Percentiles rank a stretch among this genome's conserved stretches.
Evolutionary conservation across 2,113 vertebrate species (phyloP).

Genomic region (Talpa occidentalis): DNA sequence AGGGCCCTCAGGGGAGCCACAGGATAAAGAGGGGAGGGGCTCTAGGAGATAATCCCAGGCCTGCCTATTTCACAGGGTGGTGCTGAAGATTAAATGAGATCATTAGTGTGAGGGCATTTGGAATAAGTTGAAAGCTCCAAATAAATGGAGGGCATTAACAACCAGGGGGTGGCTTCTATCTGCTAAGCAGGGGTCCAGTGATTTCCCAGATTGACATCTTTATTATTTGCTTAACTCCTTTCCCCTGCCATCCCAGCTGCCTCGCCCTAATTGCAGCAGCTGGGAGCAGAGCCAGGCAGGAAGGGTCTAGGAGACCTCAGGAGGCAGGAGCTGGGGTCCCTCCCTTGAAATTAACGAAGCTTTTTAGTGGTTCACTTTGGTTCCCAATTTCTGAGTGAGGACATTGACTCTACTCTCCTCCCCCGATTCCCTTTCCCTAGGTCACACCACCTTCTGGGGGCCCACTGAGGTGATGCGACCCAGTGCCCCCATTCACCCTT

Average conservation of each 20-base stretch:
- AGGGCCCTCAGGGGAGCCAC: background rate
- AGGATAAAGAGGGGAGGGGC: background rate
- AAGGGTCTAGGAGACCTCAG: background rate
- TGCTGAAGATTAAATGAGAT: slow-evolving; percentile 54
- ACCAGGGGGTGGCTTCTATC: slow-evolving; percentile 42
- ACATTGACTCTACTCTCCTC: background rate
- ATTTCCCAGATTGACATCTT: slow-evolving; percentile 39
- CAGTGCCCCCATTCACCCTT: slow-evolving; percentile 73
- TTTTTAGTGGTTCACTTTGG: background rate
- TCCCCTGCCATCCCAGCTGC: background rate
- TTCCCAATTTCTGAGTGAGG: background rate
- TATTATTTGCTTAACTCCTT: slow-evolving; percentile 36
- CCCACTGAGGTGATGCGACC: slow-evolving; percentile 29
- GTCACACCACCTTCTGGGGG: background rate
- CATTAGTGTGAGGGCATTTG: slow-evolving; percentile 33
- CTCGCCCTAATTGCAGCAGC: background rate
- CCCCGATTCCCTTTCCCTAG: background rate
- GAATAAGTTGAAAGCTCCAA: slow-evolving; percentile 49
- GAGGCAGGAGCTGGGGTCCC: background rate
- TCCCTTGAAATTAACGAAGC: background rate
- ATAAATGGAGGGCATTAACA: slow-evolving; percentile 32
- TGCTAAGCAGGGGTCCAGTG: slow-evolving; percentile 19
- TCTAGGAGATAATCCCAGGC: background rate
- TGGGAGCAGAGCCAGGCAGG: background rate
- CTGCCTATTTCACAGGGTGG: slow-evolving; percentile 41